Conservation (phyloP, 2,888 invertebrate genomes). For the Cybosia mesomella region DNA sequence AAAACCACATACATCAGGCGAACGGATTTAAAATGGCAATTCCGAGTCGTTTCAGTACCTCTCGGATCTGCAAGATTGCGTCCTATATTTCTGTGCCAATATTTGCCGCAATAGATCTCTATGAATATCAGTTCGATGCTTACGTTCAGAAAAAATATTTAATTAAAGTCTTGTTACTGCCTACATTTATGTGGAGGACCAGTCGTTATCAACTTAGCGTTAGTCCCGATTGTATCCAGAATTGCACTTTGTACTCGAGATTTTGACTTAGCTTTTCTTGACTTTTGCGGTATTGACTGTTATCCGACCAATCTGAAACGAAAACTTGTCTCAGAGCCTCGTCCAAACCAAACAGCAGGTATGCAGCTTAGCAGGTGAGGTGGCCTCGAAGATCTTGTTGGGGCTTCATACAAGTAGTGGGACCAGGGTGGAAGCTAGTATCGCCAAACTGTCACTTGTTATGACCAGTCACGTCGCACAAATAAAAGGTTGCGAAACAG, state of each 20-base stretch:
- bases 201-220: background rate
- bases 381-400: no score
- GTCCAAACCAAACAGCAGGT: no score
- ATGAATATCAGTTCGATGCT: background rate
- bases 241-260: background rate
- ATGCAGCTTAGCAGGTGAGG: no score
- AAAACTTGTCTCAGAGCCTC: no score
- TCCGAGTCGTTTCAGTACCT: constrained; percentile 22
- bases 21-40: constrained; percentile 20
- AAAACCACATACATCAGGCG: constrained; percentile 19
- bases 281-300: no score
- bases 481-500: no score
- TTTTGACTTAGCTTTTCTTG: no score
- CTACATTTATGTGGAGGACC: background rate
- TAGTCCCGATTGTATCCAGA: background rate
- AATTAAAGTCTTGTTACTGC: background rate
- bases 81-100: constrained; percentile 26
- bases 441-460: no score
- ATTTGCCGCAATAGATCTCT: background rate
- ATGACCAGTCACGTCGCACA: no score
- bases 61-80: constrained; percentile 27
- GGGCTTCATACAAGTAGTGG: no score
- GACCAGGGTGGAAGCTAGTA: no score
- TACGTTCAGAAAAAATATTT: background rate
- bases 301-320: no score